Conservation (phyloP, 2,113 vertebrate genomes). For the Trochalopteron elliotii region DNA sequence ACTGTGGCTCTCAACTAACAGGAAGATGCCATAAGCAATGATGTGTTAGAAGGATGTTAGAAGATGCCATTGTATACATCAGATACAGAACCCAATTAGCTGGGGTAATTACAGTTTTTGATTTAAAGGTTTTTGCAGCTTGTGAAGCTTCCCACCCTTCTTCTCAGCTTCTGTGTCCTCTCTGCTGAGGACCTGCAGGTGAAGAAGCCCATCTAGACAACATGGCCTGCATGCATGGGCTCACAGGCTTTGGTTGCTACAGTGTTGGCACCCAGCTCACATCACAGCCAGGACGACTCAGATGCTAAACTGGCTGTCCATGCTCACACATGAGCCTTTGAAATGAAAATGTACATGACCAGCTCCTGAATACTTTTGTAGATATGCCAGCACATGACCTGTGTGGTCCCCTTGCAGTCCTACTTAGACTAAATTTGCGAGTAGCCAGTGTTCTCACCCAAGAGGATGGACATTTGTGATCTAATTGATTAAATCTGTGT, state of each 20-base stretch:
- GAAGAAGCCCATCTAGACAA: not conserved
- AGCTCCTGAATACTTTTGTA: not conserved
- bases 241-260: not conserved
- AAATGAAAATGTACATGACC: not conserved
- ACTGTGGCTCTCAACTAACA: not conserved
- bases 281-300: not conserved
- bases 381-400: not conserved
- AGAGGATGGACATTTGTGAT: not conserved
- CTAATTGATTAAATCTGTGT: not conserved
- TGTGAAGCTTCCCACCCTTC: not conserved
- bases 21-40: not conserved
- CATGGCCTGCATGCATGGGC: not conserved
- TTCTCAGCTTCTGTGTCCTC: not conserved
- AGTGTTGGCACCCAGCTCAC: not conserved
- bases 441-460: not conserved
- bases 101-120: not conserved
- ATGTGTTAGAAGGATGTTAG: conserved; percentile 43
- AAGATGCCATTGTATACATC: conserved; percentile 11
- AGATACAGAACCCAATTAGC: conserved; percentile 9
- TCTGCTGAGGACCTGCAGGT: not conserved
- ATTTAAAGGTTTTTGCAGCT: not conserved
- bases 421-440: not conserved
- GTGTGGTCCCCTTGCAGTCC: not conserved
- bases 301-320: not conserved
- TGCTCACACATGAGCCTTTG: not conserved